Conservation (phyloP, 2,888 invertebrate species). For the Exocentrus adspersus region DNA sequence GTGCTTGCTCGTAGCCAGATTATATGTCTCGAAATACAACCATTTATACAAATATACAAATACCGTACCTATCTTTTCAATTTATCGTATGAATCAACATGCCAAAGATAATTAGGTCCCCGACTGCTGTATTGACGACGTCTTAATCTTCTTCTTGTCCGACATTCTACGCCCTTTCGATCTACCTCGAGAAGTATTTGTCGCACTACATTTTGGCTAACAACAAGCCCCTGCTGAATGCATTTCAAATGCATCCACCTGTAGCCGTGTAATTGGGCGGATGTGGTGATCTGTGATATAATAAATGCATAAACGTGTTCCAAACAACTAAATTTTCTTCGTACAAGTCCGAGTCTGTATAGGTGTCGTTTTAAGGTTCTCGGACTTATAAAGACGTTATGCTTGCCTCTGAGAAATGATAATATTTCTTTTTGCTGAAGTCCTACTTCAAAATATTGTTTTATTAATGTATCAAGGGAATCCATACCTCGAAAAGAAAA, state of each 20-base stretch:
- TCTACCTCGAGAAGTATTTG: conserved; percentile 6
- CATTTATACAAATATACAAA: not conserved
- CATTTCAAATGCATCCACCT: not conserved
- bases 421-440: not conserved
- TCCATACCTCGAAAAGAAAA: no score
- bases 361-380: not conserved
- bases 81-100: conserved; percentile 5
- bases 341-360: not conserved
- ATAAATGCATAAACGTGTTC: no score
- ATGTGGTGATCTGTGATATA: not conserved
- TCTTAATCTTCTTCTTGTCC: conserved; percentile 4
- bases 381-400: not conserved
- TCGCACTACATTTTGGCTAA: conserved; percentile 5
- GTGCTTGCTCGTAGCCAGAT: not conserved
- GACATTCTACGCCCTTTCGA: not conserved
- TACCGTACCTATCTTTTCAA: conserved; percentile 1
- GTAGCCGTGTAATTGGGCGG: not conserved
- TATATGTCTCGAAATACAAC: conserved; percentile 5
- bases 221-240: not conserved
- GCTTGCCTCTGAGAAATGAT: not conserved
- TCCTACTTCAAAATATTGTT: no score
- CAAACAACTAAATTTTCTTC: not conserved
- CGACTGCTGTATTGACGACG: not conserved
- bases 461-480: not conserved
- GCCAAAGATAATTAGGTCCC: conserved; percentile 5